Conservation (phyloP, 2,888 invertebrate species). For the Tupiocoris notatus region DNA sequence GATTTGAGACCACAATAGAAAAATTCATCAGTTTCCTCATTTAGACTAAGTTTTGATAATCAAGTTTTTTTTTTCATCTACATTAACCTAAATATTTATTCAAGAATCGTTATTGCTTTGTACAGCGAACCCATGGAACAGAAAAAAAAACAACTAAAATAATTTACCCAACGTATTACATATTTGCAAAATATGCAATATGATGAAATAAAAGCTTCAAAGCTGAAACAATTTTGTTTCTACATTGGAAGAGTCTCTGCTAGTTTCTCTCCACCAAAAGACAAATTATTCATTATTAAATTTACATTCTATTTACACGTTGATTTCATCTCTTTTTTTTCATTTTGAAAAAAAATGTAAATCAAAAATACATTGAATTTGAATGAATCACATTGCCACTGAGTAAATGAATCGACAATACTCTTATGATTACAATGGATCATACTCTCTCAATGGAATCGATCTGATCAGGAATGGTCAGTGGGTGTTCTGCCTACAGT, state of each 20-base stretch:
- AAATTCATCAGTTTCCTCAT: conserved; percentile 19
- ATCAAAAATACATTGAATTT: neutral
- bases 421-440: neutral
- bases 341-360: too few relatives aligned
- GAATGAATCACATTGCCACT: conserved; percentile 20
- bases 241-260: conserved; percentile 18
- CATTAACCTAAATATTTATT: conserved; percentile 27
- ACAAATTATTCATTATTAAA: neutral
- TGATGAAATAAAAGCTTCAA: conserved; percentile 5
- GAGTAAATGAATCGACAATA: neutral
- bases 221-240: conserved; percentile 9
- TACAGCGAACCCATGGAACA: conserved; percentile 7
- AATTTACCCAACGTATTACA: neutral
- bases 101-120: conserved; percentile 29
- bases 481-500: too few relatives aligned
- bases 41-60: conserved; percentile 30
- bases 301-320: conserved; percentile 23
- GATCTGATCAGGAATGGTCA: neutral
- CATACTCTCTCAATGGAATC: neutral
- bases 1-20: conserved; percentile 1
- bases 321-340: neutral
- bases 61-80: conserved; percentile 22
- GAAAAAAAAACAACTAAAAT: neutral
- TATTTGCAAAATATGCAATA: neutral
- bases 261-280: conserved; percentile 1